phyloP scores from a whole-genome alignment of 2,113 vertebrate species.

The Epinephelus moara region DNA sequence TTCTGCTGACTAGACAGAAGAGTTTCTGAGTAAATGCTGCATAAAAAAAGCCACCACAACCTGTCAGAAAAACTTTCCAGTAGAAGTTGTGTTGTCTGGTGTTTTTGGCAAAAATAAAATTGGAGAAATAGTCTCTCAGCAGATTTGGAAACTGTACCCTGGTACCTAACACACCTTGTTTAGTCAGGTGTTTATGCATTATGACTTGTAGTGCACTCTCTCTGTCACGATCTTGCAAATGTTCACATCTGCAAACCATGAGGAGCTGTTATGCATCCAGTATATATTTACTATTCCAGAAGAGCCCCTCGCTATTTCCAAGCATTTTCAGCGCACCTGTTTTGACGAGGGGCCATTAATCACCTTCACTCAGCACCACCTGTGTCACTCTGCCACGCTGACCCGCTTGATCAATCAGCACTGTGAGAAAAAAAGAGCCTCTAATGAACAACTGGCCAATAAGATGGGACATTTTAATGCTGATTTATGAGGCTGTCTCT shows the following conservation, averaged over 20 bases:
- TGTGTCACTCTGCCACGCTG: constrained; percentile 67
- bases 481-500: constrained; percentile 72
- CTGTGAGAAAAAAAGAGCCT: constrained; percentile 24
- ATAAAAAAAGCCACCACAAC: neutral
- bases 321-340: constrained; percentile 69
- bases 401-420: constrained; percentile 69
- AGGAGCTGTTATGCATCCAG: constrained; percentile 1
- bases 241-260: constrained; percentile 25
- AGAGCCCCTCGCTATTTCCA: neutral
- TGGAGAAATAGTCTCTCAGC: neutral
- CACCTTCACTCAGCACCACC: constrained; percentile 64
- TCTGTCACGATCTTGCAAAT: constrained; percentile 12
- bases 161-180: neutral
- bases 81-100: neutral
- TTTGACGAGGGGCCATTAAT: constrained; percentile 73
- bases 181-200: constrained; percentile 12
- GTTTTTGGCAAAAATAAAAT: neutral
- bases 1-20: neutral
- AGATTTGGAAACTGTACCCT: neutral
- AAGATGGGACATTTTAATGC: constrained; percentile 58
- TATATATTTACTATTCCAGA: constrained; percentile 42
- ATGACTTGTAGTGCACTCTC: neutral
- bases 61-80: constrained; percentile 3
- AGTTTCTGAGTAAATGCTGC: neutral
- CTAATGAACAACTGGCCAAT: constrained; percentile 67